Base-by-base conservation (phyloP, 1,140 invertebrate species). In the Proales similis region DNA sequence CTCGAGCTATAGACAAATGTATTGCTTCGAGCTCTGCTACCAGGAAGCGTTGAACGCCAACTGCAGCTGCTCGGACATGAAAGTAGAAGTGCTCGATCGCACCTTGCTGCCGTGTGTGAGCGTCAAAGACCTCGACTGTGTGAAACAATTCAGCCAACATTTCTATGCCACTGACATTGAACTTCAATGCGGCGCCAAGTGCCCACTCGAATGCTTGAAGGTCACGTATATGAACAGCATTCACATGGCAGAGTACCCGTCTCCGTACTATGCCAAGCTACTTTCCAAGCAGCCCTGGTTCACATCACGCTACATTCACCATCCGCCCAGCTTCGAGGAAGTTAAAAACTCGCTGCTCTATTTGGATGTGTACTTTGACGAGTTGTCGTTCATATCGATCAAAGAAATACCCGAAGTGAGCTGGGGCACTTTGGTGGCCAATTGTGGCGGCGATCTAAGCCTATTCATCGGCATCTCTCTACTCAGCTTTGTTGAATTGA, bases 81-180 rank as follows among this genome's bases (percentile, higher is more conserved):
- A 39, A 17, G 45, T 57, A 39, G 36, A 36, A 17, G 9, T 14
- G 30, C 36, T 57, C 14, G 36, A 57, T 24, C n/a, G 11, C 2
- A 57, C 39, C 45, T n/a, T 39, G 14, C 39, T 39, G 4, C 39
- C 32, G 27, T 53, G 33, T 39, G 45, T 5, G 5, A 57, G 45
- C 0, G 4, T 6, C 7, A 42, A 5, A 3, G 24, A 2, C 2
- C 32, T 39, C 11, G 32, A 1, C 2, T 39, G 51, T 39, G 33
- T 57, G n/a, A 57, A 57, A 39, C 1, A n/a, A 14, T 39, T 42
- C 26, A 39, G 51, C 39, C 36, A 57, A 27, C 7, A 22, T 39
- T 57, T 57, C 30, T 36, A 57, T 57, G 19, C n/a, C 22, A 38
- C n/a, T 5, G 45, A 57, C 45, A 57, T 57, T 57, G 51, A 57